Conservation (phyloP, 1,140 invertebrate genomes). For the Copidosoma floridanum region DNA sequence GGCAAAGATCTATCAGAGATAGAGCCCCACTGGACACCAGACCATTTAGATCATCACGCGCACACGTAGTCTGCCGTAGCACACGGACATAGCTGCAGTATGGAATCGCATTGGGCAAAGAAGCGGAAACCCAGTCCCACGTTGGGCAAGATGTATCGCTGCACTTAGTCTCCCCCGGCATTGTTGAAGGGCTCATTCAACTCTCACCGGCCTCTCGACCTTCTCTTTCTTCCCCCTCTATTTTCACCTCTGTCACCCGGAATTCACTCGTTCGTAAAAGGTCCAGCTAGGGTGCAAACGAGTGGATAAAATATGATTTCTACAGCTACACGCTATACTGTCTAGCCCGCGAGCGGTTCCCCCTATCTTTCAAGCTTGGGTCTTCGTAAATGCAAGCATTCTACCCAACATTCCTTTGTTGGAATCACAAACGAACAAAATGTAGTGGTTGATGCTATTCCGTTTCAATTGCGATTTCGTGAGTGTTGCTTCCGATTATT, state of each 20-base stretch:
- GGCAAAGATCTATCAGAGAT: constrained; percentile 5
- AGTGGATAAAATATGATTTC: constrained; percentile 14
- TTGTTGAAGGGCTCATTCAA: constrained; percentile 21
- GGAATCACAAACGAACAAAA: not conserved
- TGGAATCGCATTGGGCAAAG: not conserved
- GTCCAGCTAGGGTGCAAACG: not conserved
- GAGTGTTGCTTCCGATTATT: too few species aligned
- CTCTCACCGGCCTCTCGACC: not conserved
- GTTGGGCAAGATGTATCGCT: constrained; percentile 21
- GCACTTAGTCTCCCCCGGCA: constrained; percentile 19
- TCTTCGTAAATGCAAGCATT: too few species aligned
- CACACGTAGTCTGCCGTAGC: not conserved
- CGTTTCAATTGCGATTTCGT: constrained; percentile 1
- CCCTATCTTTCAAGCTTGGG: not conserved
- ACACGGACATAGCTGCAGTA: constrained; percentile 2
- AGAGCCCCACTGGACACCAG: too few species aligned
- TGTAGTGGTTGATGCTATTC: not conserved
- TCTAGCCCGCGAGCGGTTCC: not conserved
- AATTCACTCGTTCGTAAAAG: not conserved
- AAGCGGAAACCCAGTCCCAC: not conserved
- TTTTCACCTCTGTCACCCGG: constrained; percentile 1
- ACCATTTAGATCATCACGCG: not conserved
- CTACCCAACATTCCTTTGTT: constrained; percentile 3
- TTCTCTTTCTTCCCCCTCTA: not conserved
- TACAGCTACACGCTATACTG: too few species aligned